Percentiles rank a stretch among this genome's conserved stretches.
These are phyloP conservation scores for Lepus americanus DNA, from an alignment of 2,113 vertebrate genomes.

Conservation along the genomic window DNA sequence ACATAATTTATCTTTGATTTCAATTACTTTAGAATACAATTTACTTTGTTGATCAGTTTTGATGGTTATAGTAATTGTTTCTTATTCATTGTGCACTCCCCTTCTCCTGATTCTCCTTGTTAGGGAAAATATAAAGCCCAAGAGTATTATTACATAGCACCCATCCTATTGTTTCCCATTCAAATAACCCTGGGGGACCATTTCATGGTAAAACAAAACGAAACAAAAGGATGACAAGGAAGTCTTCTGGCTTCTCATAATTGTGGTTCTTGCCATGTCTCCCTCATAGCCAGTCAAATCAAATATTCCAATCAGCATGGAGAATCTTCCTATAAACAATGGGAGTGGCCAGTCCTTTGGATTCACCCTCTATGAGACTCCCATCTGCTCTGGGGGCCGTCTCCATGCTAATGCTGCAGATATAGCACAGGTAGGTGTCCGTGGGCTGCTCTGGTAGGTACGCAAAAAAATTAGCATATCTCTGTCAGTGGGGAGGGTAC, in stretches of 20 bases:
- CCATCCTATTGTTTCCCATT: neutral
- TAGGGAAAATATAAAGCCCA: neutral
- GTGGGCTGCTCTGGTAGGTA: neutral
- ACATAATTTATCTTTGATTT: neutral
- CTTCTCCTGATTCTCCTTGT: neutral
- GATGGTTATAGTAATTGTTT: neutral
- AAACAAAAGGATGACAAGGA: neutral
- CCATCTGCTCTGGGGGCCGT: conserved; percentile 89
- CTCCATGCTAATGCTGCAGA: conserved; percentile 89
- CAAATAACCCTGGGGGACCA: neutral
- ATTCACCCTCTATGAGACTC: conserved; percentile 93
- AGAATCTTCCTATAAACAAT: conserved; percentile 92
- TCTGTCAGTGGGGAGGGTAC: too few relatives aligned
- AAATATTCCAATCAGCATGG: conserved; percentile 92
- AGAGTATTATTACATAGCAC: neutral
- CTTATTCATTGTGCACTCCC: neutral
- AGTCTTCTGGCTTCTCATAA: neutral
- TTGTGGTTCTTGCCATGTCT: neutral
- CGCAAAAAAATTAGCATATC: neutral
- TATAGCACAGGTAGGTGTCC: conserved; percentile 91
- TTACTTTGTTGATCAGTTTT: neutral
- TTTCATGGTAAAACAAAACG: neutral
- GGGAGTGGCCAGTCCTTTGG: conserved; percentile 93
- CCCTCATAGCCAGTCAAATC: conserved; percentile 90
- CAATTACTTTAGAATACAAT: neutral